These are phyloP conservation scores for Zelostemma sp. DNA, from an alignment of 1,140 invertebrate genomes.

Conservation along the genomic window DNA sequence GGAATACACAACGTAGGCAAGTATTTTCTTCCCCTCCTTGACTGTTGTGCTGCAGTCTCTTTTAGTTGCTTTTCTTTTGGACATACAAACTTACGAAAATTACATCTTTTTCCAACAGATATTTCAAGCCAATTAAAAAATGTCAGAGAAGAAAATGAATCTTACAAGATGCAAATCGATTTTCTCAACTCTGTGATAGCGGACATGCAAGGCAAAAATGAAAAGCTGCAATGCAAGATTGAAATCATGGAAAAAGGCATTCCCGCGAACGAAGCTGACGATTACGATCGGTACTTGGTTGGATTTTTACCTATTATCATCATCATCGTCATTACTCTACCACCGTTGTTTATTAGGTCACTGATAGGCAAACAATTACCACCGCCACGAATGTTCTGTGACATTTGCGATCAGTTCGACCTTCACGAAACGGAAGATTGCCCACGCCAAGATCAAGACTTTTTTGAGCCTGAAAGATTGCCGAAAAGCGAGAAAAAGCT, in stretches of 20 bases:
- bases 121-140: constrained; percentile 34
- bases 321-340: not conserved
- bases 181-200: constrained; percentile 97
- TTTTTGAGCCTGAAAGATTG: constrained; percentile 66
- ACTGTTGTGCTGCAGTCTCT: no score
- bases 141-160: constrained; percentile 76
- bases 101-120: constrained; percentile 9
- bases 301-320: not conserved
- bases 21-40: no score
- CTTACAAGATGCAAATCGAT: constrained; percentile 82
- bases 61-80: no score
- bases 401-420: constrained; percentile 98
- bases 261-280: constrained; percentile 72
- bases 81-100: no score
- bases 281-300: constrained; percentile 64
- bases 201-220: constrained; percentile 94
- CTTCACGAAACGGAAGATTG: constrained; percentile 97
- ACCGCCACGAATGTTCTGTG: constrained; percentile 91
- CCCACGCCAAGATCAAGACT: constrained; percentile 83
- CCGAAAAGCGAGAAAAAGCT: constrained; percentile 67
- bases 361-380: constrained; percentile 67
- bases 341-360: no score
- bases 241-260: constrained; percentile 83
- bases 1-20: constrained; percentile 22
- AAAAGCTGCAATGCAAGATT: constrained; percentile 82